Evolutionary conservation across 2,888 invertebrate species (phyloP).

Genomic region (Odontothrips loti): DNA sequence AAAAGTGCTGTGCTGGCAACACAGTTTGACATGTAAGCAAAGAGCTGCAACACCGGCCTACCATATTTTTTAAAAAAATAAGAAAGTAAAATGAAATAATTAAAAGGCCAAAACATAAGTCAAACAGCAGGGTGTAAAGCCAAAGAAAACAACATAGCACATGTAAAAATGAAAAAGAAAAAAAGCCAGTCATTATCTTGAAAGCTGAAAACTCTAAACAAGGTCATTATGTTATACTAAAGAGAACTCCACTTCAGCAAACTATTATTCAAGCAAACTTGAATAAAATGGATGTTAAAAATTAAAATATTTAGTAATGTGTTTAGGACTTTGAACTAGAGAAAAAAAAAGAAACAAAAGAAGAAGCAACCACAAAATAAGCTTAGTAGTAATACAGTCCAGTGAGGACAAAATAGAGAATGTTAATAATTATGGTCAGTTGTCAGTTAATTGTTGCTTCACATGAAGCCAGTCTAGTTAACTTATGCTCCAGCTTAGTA

Average conservation of each 20-base stretch:
- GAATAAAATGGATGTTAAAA: conserved; percentile 40
- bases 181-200: not conserved
- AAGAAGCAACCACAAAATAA: conserved; percentile 25
- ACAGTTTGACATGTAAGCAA: not conserved
- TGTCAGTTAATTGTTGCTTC: too few relatives aligned
- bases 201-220: too few relatives aligned
- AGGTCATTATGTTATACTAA: too few relatives aligned
- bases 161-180: conserved; percentile 43
- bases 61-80: conserved; percentile 35
- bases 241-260: too few relatives aligned
- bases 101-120: not conserved
- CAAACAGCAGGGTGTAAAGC: not conserved
- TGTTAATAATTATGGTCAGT: too few relatives aligned
- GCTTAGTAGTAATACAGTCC: conserved; percentile 24
- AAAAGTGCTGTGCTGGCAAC: conserved; percentile 44
- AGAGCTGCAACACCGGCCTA: not conserved
- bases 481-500: too few relatives aligned
- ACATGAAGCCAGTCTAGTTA: too few relatives aligned
- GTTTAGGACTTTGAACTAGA: too few relatives aligned
- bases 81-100: conserved; percentile 34
- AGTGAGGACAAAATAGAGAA: conserved; percentile 11
- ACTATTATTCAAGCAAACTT: conserved; percentile 46
- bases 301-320: conserved; percentile 28
- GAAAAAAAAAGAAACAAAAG: not conserved
- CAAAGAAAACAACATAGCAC: conserved; percentile 14